Evolutionary conservation across 2,113 vertebrate species (phyloP).

Genomic region (Xerus inauris): DNA sequence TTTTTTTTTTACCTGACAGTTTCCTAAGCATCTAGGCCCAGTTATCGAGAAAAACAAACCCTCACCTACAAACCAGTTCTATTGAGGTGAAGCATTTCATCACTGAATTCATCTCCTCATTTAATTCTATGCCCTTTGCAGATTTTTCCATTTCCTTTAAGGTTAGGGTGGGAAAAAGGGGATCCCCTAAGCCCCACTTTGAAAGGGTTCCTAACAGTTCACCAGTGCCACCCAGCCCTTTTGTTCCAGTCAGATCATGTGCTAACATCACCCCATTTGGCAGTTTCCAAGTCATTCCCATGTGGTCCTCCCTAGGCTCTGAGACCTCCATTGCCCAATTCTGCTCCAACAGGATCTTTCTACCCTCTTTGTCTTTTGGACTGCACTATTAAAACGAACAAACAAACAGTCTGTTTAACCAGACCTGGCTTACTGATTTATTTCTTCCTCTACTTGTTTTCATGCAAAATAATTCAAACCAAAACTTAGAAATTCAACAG

Average conservation of each 20-base stretch:
- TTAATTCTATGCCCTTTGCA: background rate
- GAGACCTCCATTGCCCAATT: background rate
- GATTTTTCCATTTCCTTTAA: background rate
- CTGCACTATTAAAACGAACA: background rate
- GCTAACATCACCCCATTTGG: background rate
- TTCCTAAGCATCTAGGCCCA: background rate
- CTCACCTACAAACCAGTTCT: background rate
- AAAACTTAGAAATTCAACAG: background rate
- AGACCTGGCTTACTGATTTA: background rate
- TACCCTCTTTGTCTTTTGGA: background rate
- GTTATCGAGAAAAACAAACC: background rate
- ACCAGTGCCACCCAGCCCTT: background rate
- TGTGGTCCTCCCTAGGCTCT: background rate
- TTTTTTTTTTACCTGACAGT: background rate
- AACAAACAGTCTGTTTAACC: background rate
- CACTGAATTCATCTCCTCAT: background rate
- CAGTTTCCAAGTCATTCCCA: background rate
- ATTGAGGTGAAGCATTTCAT: background rate
- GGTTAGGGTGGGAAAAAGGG: background rate
- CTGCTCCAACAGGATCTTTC: background rate
- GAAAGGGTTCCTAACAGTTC: background rate
- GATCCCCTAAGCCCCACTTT: background rate
- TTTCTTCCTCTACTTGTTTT: conserved; percentile 39
- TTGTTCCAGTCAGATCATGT: background rate
- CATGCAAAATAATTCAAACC: background rate